Evolutionary conservation across 2,888 invertebrate genomes (phyloP).

Genomic region (Sesia apiformis): DNA sequence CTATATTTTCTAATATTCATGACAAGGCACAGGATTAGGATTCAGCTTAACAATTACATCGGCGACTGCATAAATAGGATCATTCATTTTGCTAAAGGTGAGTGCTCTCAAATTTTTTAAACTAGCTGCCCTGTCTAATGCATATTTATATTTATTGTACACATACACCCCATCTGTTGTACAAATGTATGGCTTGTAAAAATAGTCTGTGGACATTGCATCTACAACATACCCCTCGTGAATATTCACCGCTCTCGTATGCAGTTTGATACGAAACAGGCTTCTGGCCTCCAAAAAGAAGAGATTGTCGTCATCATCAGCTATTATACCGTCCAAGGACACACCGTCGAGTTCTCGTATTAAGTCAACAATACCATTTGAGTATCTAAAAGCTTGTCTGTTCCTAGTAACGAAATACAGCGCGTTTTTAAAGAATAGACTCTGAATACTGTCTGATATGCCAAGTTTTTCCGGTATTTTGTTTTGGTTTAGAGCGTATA

Average conservation of each 20-base stretch:
- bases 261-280: slow-evolving; percentile 42
- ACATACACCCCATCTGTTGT: slow-evolving; percentile 41
- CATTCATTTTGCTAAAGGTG: slow-evolving; percentile 39
- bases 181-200: slow-evolving; percentile 34
- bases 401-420: slow-evolving; percentile 40
- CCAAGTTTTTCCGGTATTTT: slow-evolving; percentile 43
- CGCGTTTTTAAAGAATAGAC: slow-evolving; percentile 40
- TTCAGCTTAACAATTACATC: slow-evolving; percentile 45
- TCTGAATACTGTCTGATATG: slow-evolving; percentile 37
- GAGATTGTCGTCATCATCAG: slow-evolving; percentile 51
- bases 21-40: slow-evolving; percentile 29
- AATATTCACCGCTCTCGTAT: slow-evolving; percentile 38
- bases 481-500: slow-evolving; percentile 39
- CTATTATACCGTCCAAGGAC: slow-evolving; percentile 34
- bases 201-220: slow-evolving; percentile 33
- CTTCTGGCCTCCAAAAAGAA: slow-evolving; percentile 37
- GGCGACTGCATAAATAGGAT: slow-evolving; percentile 43
- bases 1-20: slow-evolving; percentile 18
- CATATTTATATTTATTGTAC: slow-evolving; percentile 58
- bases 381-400: slow-evolving; percentile 43
- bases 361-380: slow-evolving; percentile 30
- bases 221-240: slow-evolving; percentile 37
- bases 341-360: slow-evolving; percentile 35
- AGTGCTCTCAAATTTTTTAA: slow-evolving; percentile 38
- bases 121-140: slow-evolving; percentile 42